Evolutionary conservation across 2,113 vertebrate species (phyloP).

Genomic region (Syngnathus scovelli): DNA sequence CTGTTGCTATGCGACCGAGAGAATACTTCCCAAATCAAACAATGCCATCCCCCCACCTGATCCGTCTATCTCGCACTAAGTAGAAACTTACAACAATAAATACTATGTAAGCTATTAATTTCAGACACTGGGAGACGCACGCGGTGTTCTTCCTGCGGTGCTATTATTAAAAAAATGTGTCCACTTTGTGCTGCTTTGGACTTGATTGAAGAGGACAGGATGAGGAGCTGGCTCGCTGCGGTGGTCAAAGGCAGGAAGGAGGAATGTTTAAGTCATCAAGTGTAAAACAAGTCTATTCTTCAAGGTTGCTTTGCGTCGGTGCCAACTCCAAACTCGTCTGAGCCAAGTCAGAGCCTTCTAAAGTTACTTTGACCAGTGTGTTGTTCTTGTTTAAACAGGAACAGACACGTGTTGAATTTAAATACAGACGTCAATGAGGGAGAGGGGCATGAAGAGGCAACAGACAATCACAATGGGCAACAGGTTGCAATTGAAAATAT

Average conservation of each 20-base stretch:
- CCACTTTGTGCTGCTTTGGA: constrained; percentile 39
- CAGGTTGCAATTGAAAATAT: constrained; percentile 22
- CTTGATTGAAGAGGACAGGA: constrained; percentile 26
- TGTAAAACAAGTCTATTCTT: constrained; percentile 27
- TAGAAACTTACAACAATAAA: constrained; percentile 84
- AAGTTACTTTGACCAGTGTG: constrained; percentile 31
- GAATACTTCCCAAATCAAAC: constrained; percentile 98
- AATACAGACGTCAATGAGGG: constrained; percentile 5
- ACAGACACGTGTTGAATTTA: constrained; percentile 27
- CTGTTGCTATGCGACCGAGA: constrained; percentile 84
- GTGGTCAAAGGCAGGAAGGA: constrained; percentile 23
- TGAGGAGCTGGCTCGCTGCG: constrained; percentile 29
- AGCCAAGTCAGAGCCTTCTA: constrained; percentile 34
- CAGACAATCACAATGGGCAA: constrained; percentile 18
- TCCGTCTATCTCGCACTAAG: constrained; percentile 80
- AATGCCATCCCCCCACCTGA: constrained; percentile 84
- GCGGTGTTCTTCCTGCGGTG: constrained; percentile 64
- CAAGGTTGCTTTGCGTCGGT: constrained; percentile 38
- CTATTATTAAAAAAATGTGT: constrained; percentile 50
- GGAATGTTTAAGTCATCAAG: constrained; percentile 56
- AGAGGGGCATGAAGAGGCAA: background rate
- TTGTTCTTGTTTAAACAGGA: constrained; percentile 6
- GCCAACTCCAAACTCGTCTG: constrained; percentile 34
- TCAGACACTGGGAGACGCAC: constrained; percentile 60
- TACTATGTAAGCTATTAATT: constrained; percentile 86